Percentiles rank a stretch among this genome's conserved stretches.
Evolutionary conservation across 2,888 invertebrate species (phyloP).

Genomic region (Andrena camellia): DNA sequence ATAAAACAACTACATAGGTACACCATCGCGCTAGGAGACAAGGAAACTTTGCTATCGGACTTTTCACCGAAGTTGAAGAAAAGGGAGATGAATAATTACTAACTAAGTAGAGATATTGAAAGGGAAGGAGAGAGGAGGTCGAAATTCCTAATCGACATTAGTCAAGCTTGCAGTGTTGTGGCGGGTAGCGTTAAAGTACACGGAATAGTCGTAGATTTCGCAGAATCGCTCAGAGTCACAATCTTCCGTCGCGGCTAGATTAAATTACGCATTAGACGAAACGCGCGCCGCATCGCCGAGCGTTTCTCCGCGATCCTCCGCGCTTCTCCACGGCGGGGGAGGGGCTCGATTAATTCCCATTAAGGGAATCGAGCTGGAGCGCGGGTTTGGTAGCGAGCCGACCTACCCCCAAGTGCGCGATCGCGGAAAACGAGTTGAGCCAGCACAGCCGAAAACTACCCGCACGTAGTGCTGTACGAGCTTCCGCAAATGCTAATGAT

Average conservation of each 20-base stretch:
- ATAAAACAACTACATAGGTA: neutral
- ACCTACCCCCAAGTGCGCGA: neutral
- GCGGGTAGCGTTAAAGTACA: neutral
- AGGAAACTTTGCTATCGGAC: neutral
- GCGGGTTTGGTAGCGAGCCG: neutral
- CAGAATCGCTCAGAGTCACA: constrained; percentile 7
- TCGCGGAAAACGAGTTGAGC: neutral
- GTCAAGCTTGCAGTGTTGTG: neutral
- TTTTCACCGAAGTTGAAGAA: neutral
- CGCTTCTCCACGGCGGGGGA: no score
- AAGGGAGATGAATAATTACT: no score
- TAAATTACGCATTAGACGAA: constrained; percentile 12
- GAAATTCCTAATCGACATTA: constrained; percentile 16
- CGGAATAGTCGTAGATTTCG: neutral
- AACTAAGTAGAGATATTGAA: neutral
- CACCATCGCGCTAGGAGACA: neutral
- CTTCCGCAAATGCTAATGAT: no score
- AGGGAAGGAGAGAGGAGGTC: neutral
- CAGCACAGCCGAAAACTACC: neutral
- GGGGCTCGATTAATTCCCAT: constrained; percentile 16
- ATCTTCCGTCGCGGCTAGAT: neutral
- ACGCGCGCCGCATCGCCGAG: constrained; percentile 2
- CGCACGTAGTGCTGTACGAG: no score
- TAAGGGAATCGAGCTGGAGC: neutral
- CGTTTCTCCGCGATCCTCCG: neutral